Percentiles rank a stretch among this genome's conserved stretches.
These are phyloP conservation scores for Sorex araneus DNA, from an alignment of 2,113 vertebrate genomes.

Conservation along the genomic window DNA sequence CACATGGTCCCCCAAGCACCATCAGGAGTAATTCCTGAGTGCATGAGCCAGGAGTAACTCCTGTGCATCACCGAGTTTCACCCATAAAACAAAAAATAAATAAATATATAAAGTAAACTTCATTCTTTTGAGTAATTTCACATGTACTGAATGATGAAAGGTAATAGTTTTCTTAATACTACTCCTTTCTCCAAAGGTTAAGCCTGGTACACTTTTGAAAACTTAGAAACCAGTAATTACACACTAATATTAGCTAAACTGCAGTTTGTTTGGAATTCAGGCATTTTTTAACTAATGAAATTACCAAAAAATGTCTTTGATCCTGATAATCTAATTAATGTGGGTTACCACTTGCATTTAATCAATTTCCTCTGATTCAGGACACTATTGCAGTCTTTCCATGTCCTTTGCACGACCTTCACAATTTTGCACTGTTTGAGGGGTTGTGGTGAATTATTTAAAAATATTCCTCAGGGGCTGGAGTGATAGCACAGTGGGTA, in stretches of 20 bases:
- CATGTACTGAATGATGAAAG: background rate
- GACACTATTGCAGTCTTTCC: background rate
- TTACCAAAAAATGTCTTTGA: background rate
- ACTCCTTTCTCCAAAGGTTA: background rate
- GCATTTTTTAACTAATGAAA: background rate
- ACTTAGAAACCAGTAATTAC: background rate
- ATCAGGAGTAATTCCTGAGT: no score
- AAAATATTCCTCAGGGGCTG: background rate
- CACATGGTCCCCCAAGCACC: no score
- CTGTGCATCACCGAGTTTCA: no score
- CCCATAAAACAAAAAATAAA: no score
- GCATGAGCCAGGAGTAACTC: no score
- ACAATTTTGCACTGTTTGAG: background rate
- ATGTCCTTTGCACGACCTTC: background rate
- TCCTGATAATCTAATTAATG: background rate
- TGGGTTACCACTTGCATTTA: background rate
- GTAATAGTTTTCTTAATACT: no score
- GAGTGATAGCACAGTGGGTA: no score
- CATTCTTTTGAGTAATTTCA: constrained; percentile 35
- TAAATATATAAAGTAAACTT: no score
- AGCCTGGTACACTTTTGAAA: background rate
- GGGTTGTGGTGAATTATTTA: background rate
- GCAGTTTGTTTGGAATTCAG: background rate
- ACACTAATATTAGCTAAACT: background rate
- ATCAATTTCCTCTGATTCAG: constrained; percentile 6